A percentile compares a stretch with the other conserved stretches of the same genome.
Conservation (phyloP, 92 coral and sea anemone species). For the Epizoanthus fatuus region DNA sequence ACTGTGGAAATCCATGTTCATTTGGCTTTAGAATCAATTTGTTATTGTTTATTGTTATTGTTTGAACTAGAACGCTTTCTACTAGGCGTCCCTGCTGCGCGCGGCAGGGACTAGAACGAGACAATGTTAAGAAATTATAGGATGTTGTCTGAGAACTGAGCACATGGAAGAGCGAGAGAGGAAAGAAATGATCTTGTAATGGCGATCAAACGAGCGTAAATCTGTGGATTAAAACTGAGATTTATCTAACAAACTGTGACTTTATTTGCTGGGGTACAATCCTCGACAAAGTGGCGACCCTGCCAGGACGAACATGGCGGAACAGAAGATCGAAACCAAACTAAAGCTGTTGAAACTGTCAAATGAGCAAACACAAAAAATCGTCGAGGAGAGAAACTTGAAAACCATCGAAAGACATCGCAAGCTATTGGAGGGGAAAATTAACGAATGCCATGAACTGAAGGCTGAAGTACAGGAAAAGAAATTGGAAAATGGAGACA, state of each 20-base stretch:
- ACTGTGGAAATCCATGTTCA: conserved; percentile 7
- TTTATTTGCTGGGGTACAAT: neutral
- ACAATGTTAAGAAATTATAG: neutral
- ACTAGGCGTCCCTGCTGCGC: conserved; percentile 20
- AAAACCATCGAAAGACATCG: neutral
- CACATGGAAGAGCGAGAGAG: neutral
- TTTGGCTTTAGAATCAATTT: neutral
- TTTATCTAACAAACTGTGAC: neutral
- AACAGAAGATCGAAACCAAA: conserved; percentile 21
- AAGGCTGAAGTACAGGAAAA: conserved; percentile 13
- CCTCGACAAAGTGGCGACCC: conserved; percentile 36
- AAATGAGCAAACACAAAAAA: neutral
- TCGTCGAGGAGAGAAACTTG: neutral
- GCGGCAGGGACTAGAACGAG: conserved; percentile 5
- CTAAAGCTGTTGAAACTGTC: conserved; percentile 15
- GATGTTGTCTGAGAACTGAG: neutral
- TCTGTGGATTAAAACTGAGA: conserved; percentile 6
- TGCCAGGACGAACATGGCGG: conserved; percentile 21
- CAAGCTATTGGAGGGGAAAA: conserved; percentile 6
- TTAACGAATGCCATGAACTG: neutral
- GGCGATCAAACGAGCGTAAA: neutral
- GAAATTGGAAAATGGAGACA: conserved; percentile 18
- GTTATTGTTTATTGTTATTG: neutral
- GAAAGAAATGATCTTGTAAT: neutral
- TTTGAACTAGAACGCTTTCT: conserved; percentile 8